Percentiles rank a stretch among this genome's conserved stretches.
Conservation (phyloP, 2,888 invertebrate genomes). For the Hyalella azteca region DNA sequence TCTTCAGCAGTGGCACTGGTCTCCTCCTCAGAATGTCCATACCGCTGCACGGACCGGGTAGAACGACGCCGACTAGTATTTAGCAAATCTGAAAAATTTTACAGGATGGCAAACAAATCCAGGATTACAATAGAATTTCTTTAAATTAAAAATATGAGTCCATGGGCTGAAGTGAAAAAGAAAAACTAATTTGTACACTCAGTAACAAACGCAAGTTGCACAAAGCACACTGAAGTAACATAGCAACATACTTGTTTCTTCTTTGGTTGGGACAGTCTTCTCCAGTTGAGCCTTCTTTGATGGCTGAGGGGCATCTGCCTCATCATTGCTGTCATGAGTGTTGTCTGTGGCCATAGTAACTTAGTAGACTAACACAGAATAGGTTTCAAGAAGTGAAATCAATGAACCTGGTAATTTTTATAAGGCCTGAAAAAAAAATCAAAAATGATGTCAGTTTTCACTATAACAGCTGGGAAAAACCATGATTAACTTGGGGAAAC, state of each 20-base stretch:
- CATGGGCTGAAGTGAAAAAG: not conserved
- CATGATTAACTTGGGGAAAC: not conserved
- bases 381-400: not conserved
- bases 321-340: not conserved
- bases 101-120: not conserved
- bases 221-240: not conserved
- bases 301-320: not conserved
- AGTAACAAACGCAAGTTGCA: not conserved
- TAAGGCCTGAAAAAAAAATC: not conserved
- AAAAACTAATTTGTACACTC: not conserved
- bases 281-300: not conserved
- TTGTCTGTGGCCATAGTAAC: conserved; percentile 15
- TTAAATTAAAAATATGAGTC: not conserved
- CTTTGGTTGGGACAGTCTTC: not conserved
- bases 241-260: not conserved
- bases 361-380: not conserved
- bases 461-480: not conserved
- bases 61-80: not conserved
- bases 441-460: not conserved
- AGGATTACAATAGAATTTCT: not conserved
- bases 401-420: not conserved
- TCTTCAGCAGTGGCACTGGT: not conserved
- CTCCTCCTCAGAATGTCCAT: not conserved
- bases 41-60: conserved; percentile 8
- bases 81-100: not conserved